Evolutionary conservation across 1,140 invertebrate species (phyloP).

Genomic region (Hylyphantes graminicola): DNA sequence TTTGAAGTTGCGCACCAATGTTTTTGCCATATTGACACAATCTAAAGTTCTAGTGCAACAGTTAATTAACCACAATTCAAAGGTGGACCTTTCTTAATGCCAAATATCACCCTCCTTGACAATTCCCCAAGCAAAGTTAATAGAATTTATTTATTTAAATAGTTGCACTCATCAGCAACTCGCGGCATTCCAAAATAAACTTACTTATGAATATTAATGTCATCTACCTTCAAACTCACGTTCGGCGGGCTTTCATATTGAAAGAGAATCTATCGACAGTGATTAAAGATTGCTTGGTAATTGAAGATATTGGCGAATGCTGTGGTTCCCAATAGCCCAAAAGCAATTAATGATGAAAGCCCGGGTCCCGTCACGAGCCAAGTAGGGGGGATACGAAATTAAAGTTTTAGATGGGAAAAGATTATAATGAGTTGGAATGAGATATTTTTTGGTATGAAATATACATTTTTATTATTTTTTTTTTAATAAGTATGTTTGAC

Average conservation of each 20-base stretch:
- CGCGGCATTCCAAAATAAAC: constrained; percentile 34
- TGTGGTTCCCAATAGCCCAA: constrained; percentile 1
- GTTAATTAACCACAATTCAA: too few species aligned
- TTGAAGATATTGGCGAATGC: constrained; percentile 23
- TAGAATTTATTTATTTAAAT: constrained; percentile 56
- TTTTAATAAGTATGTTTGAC: too few species aligned
- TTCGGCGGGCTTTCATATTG: constrained; percentile 34
- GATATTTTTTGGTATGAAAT: too few species aligned
- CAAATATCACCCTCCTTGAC: too few species aligned
- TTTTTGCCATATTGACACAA: too few species aligned
- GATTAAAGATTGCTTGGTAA: constrained; percentile 38
- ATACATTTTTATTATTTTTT: too few species aligned
- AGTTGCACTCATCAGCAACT: constrained; percentile 31
- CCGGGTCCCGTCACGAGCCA: constrained; percentile 1
- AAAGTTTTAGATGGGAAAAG: neutral
- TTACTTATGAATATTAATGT: constrained; percentile 57
- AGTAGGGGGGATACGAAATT: constrained; percentile 1
- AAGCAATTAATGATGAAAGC: constrained; percentile 37
- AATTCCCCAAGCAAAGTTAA: constrained; percentile 19
- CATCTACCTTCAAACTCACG: constrained; percentile 21
- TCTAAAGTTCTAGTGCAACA: too few species aligned
- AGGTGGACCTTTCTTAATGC: too few species aligned
- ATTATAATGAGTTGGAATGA: too few species aligned
- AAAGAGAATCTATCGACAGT: constrained; percentile 22
- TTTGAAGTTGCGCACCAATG: too few species aligned